These are phyloP conservation scores for Bombyx mori DNA, from an alignment of 1,140 invertebrate genomes.

Conservation along the genomic window DNA sequence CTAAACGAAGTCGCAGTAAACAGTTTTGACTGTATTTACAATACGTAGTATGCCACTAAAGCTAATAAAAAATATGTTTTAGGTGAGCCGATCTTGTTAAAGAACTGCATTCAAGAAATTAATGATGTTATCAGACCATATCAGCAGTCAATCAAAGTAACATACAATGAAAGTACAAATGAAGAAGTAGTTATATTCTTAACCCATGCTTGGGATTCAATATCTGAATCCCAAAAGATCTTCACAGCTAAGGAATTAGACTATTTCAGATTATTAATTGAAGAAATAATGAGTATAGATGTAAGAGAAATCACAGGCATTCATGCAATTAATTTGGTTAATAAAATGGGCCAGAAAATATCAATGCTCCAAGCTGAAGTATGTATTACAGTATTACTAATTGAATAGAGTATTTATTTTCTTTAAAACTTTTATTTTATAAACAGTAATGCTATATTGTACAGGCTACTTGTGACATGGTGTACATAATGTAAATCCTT, in stretches of 20 bases:
- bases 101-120: conserved; percentile 40
- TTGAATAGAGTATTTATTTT: too few species aligned
- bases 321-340: conserved; percentile 46
- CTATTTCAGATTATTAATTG: conserved; percentile 49
- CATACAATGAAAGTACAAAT: conserved; percentile 43
- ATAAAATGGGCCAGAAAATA: conserved; percentile 23
- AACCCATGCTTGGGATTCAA: conserved; percentile 44
- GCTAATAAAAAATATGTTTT: too few species aligned
- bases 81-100: conserved; percentile 11
- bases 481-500: too few species aligned
- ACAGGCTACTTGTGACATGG: too few species aligned
- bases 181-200: conserved; percentile 50
- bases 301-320: conserved; percentile 46
- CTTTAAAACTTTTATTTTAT: too few species aligned
- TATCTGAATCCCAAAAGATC: conserved; percentile 48
- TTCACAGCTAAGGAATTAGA: conserved; percentile 41
- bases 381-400: too few species aligned
- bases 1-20: too few species aligned
- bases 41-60: too few species aligned
- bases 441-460: too few species aligned
- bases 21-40: too few species aligned
- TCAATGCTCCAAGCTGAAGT: too few species aligned
- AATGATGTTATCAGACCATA: conserved; percentile 47
- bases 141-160: conserved; percentile 49
- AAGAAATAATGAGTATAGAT: conserved; percentile 50